phyloP scores from a whole-genome alignment of 2,797 vertebrate genomes.

The Sibirionetta formosa region DNA sequence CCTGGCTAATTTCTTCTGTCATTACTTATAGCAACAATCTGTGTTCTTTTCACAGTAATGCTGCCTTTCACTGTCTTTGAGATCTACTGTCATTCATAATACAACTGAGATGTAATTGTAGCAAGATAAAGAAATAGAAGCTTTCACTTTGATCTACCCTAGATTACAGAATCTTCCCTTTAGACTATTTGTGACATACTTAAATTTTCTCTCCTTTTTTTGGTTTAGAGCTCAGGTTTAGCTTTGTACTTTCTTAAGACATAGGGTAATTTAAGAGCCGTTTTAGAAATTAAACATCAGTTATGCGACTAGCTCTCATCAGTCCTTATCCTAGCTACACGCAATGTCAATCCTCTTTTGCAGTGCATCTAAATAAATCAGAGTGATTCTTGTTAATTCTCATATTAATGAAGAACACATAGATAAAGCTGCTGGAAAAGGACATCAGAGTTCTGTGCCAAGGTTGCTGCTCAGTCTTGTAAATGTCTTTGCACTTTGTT shows the following conservation, averaged over 20 bases:
- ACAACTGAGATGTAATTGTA: neutral
- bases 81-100: neutral
- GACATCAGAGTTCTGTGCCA: neutral
- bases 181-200: neutral
- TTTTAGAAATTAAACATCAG: neutral
- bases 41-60: neutral
- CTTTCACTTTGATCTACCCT: neutral
- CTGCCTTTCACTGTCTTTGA: neutral
- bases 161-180: neutral
- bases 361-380: neutral
- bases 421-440: neutral
- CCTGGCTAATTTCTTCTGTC: slow-evolving; percentile 2
- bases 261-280: neutral
- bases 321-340: neutral
- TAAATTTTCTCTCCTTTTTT: neutral
- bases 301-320: neutral
- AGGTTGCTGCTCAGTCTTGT: neutral
- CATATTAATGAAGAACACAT: neutral
- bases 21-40: neutral
- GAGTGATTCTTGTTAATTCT: neutral
- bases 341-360: neutral
- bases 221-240: neutral
- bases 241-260: neutral
- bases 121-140: neutral
- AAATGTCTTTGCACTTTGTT: neutral